These are phyloP conservation scores for Disparrhopalites patrizii DNA, from an alignment of 2,888 invertebrate species.

Conservation along the genomic window DNA sequence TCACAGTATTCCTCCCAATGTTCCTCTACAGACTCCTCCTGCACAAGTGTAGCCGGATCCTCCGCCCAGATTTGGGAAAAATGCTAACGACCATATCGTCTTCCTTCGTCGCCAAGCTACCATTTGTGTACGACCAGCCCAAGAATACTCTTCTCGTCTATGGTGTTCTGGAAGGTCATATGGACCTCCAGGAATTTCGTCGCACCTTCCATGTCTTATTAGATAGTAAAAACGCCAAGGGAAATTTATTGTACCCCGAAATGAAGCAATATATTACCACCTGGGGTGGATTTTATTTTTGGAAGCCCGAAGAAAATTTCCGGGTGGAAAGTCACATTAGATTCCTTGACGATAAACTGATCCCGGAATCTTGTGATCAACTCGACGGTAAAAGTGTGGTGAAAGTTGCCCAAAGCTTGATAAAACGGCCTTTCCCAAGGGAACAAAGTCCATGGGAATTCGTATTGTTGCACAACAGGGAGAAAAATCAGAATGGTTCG, in stretches of 20 bases:
- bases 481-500: not conserved
- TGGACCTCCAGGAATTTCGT: not conserved
- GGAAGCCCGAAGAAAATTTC: slow-evolving; percentile 4
- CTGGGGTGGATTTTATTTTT: slow-evolving; percentile 12
- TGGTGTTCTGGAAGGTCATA: slow-evolving; percentile 8
- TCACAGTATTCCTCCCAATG: slow-evolving; percentile 2
- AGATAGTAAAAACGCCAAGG: not conserved
- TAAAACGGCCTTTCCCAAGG: not conserved
- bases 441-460: slow-evolving; percentile 17
- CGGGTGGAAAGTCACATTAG: slow-evolving; percentile 2
- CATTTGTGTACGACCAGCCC: slow-evolving; percentile 8
- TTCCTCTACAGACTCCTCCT: not conserved
- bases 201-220: not conserved
- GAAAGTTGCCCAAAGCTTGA: not conserved
- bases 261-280: not conserved
- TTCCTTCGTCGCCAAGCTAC: slow-evolving; percentile 2
- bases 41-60: not conserved
- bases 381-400: not conserved
- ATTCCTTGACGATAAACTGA: not conserved
- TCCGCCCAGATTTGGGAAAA: slow-evolving; percentile 11
- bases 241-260: slow-evolving; percentile 1
- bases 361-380: not conserved
- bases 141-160: slow-evolving; percentile 14
- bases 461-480: not conserved
- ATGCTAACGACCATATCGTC: not conserved